Evolutionary conservation across 2,888 invertebrate genomes (phyloP).

Genomic region (Malachius bipustulatus): DNA sequence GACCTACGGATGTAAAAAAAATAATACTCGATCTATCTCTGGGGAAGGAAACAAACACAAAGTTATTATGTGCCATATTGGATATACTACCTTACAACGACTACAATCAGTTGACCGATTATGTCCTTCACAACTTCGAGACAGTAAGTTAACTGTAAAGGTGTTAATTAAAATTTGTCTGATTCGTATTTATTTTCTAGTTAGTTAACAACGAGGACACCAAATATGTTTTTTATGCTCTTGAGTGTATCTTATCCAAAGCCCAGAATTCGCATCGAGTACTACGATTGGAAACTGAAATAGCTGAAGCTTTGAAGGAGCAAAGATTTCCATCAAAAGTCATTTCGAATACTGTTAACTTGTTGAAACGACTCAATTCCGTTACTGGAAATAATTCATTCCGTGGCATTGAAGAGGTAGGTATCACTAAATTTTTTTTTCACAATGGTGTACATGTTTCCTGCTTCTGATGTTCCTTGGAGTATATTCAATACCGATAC

Average conservation of each 20-base stretch:
- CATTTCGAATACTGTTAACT: background rate
- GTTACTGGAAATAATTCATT: background rate
- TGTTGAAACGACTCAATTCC: background rate
- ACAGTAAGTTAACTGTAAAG: too few relatives aligned
- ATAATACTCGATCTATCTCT: background rate
- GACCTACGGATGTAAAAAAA: background rate
- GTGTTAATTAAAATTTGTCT: too few relatives aligned
- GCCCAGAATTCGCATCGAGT: too few relatives aligned
- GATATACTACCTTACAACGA: background rate
- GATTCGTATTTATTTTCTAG: constrained; percentile 1
- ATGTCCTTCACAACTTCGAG: background rate
- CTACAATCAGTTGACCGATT: background rate
- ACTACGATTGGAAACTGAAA: too few relatives aligned
- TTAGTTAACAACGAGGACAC: background rate
- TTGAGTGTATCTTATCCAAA: background rate
- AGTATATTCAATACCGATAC: too few relatives aligned
- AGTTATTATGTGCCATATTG: background rate
- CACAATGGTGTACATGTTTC: too few relatives aligned
- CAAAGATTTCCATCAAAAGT: background rate
- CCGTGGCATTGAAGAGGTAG: background rate
- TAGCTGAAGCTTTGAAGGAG: too few relatives aligned
- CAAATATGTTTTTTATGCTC: background rate
- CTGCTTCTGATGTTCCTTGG: too few relatives aligned
- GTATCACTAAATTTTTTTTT: too few relatives aligned
- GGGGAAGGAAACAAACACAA: background rate